phyloP scores from a whole-genome alignment of 2,797 vertebrate species.

The Babyrousa celebensis region DNA sequence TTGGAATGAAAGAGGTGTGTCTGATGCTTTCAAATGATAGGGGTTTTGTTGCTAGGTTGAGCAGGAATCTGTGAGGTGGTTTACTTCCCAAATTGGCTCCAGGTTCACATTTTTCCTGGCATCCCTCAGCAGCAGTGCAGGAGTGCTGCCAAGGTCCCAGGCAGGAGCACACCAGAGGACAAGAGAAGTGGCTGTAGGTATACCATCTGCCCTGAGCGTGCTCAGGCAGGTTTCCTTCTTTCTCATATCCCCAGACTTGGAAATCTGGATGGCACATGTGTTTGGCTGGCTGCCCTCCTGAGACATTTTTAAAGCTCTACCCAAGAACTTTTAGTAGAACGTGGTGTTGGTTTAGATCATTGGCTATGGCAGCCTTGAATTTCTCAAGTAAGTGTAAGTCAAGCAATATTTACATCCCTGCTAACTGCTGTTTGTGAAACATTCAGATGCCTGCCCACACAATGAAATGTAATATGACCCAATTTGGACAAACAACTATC shows the following conservation, averaged over 20 bases:
- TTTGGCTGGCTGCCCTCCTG: conserved; percentile 54
- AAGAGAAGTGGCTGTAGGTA: neutral
- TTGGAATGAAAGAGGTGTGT: neutral
- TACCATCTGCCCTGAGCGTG: neutral
- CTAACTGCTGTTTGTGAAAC: conserved; percentile 58
- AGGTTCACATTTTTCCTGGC: conserved; percentile 63
- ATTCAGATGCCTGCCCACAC: neutral
- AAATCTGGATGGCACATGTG: conserved; percentile 57
- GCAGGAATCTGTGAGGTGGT: conserved; percentile 25
- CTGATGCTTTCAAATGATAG: conserved; percentile 38
- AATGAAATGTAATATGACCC: conserved; percentile 28
- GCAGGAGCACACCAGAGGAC: neutral
- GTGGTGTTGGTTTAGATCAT: conserved; percentile 26
- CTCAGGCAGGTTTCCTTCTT: neutral
- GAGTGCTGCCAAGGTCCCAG: neutral
- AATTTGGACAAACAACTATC: conserved; percentile 1
- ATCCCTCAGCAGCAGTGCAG: neutral
- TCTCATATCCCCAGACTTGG: neutral
- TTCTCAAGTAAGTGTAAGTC: conserved; percentile 63
- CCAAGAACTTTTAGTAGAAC: conserved; percentile 12
- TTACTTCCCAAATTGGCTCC: conserved; percentile 43
- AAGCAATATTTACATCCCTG: conserved; percentile 62
- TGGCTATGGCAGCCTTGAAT: neutral
- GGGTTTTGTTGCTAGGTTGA: conserved; percentile 31
- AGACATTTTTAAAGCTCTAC: conserved; percentile 59